Percentiles rank a stretch among this genome's conserved stretches.
phyloP scores from a whole-genome alignment of 2,113 vertebrate species.

The Melanocharis versteri region DNA sequence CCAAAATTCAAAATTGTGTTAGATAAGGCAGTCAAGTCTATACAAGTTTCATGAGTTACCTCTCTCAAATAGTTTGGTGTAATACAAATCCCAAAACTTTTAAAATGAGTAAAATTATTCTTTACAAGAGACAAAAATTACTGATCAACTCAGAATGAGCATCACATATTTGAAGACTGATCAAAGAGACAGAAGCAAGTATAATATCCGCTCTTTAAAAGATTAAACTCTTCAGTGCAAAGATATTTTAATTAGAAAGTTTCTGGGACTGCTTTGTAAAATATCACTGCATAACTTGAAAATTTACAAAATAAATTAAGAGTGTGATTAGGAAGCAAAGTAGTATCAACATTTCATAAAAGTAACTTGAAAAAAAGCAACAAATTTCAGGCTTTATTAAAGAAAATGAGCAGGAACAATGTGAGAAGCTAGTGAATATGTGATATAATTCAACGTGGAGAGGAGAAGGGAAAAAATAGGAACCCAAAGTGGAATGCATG shows the following conservation, averaged over 20 bases:
- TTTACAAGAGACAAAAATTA: not conserved
- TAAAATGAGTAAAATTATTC: not conserved
- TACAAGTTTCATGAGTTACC: not conserved
- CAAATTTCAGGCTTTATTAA: constrained; percentile 33
- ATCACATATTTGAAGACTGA: not conserved
- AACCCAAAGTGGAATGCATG: accelerated
- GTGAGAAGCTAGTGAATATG: not conserved
- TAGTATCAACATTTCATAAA: constrained; percentile 2
- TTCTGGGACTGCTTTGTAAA: constrained; percentile 51
- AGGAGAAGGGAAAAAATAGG: not conserved
- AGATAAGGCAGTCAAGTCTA: not conserved
- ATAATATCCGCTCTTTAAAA: not conserved
- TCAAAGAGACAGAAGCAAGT: constrained; percentile 7
- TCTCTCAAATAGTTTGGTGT: not conserved
- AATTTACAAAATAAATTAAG: constrained; percentile 50
- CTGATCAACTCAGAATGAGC: not conserved
- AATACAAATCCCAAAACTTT: not conserved
- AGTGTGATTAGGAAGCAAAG: constrained; percentile 54
- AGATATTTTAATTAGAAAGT: constrained; percentile 59
- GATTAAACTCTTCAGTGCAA: constrained; percentile 25
- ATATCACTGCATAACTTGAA: constrained; percentile 45
- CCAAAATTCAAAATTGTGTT: not conserved
- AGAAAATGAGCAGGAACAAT: not conserved
- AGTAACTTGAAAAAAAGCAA: constrained; percentile 27
- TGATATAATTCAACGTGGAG: not conserved